A percentile compares a stretch with the other conserved stretches of the same genome.
Evolutionary conservation across 2,797 vertebrate species (phyloP).

Genomic region (Enteromius viviparus): DNA sequence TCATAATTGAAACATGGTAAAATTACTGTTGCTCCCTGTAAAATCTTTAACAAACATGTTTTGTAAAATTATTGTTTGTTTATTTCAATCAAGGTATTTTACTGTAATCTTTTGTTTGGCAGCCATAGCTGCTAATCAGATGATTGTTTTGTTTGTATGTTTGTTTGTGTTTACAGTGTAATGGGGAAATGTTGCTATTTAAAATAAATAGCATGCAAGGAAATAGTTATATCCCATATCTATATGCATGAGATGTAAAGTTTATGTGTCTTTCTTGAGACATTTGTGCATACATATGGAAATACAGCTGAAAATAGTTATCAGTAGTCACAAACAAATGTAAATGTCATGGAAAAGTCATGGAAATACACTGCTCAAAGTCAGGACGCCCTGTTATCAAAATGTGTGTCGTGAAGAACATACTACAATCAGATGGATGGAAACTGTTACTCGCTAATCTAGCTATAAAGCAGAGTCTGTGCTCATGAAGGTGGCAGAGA

Average conservation of each 20-base stretch:
- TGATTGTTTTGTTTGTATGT: no score
- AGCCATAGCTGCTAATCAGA: background rate
- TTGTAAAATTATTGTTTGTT: no score
- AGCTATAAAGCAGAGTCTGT: slow-evolving; percentile 59
- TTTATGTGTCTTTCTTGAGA: background rate
- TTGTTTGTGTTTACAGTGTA: background rate
- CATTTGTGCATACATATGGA: background rate
- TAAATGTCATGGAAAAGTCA: background rate
- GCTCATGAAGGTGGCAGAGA: slow-evolving; percentile 73
- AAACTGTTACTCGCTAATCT: slow-evolving; percentile 59
- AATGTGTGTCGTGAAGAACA: background rate
- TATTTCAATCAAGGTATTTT: background rate
- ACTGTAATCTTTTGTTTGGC: background rate
- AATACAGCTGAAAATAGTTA: background rate
- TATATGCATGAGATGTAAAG: background rate
- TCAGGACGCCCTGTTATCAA: background rate
- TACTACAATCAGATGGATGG: background rate
- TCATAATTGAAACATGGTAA: no score
- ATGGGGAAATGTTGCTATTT: background rate
- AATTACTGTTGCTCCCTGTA: no score
- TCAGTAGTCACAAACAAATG: background rate
- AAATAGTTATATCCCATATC: background rate
- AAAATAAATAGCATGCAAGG: background rate
- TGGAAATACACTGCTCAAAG: background rate
- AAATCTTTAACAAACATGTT: background rate